A percentile compares a stretch with the other conserved stretches of the same genome.
Conservation (phyloP, 1,140 invertebrate genomes). For the Antheraea mylitta region DNA sequence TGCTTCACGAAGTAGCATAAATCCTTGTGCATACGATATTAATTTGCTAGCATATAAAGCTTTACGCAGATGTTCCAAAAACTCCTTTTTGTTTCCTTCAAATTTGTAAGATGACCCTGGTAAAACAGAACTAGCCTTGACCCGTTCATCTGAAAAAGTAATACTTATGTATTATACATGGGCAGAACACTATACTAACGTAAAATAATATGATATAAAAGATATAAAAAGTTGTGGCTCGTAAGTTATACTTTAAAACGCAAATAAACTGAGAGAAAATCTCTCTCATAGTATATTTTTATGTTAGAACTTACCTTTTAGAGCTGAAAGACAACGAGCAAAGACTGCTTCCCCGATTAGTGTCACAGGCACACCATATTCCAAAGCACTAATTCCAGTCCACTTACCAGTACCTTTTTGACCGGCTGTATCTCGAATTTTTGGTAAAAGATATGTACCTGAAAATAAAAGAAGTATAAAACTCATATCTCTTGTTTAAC, state of each 20-base stretch:
- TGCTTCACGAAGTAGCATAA: slow-evolving; percentile 98
- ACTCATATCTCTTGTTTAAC: too few relatives aligned
- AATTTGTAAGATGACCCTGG: slow-evolving; percentile 82
- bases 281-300: too few relatives aligned
- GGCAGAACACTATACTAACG: too few relatives aligned
- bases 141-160: slow-evolving; percentile 82
- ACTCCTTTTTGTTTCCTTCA: slow-evolving; percentile 87
- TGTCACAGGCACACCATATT: slow-evolving; percentile 98
- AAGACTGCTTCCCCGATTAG: slow-evolving; percentile 99
- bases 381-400: slow-evolving; percentile 97
- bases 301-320: slow-evolving; percentile 79
- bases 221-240: too few relatives aligned
- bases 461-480: slow-evolving; percentile 17
- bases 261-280: too few relatives aligned
- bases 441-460: slow-evolving; percentile 88
- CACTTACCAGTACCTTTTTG: slow-evolving; percentile 99
- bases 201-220: too few relatives aligned
- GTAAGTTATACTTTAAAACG: too few relatives aligned
- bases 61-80: slow-evolving; percentile 87
- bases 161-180: too few relatives aligned
- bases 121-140: slow-evolving; percentile 89
- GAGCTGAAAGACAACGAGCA: slow-evolving; percentile 94
- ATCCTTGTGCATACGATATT: slow-evolving; percentile 99
- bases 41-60: slow-evolving; percentile 99
- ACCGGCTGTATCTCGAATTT: slow-evolving; percentile 97